phyloP scores from a whole-genome alignment of 2,797 vertebrate species.

The Ctenopoma kingsleyae region DNA sequence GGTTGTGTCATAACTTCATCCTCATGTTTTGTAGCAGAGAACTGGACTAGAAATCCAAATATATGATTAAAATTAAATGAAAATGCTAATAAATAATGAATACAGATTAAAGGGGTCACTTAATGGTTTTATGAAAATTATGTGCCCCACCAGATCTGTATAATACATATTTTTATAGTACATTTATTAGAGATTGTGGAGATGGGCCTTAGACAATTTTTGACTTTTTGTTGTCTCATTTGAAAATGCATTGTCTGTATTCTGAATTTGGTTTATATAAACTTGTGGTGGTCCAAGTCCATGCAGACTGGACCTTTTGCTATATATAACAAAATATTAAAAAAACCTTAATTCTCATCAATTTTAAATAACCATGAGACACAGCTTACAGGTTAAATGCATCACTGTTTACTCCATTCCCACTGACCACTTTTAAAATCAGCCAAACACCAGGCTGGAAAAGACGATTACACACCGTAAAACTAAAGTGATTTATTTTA shows the following conservation, averaged over 20 bases:
- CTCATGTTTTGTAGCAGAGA: background rate
- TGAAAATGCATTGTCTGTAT: background rate
- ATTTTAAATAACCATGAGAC: too few species aligned
- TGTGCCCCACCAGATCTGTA: background rate
- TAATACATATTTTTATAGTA: too few species aligned
- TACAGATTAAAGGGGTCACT: background rate
- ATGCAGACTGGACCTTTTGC: background rate
- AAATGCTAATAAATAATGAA: background rate
- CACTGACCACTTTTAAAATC: slow-evolving; percentile 1
- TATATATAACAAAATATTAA: background rate
- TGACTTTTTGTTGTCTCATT: background rate
- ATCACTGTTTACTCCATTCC: background rate
- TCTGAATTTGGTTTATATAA: background rate
- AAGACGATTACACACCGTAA: slow-evolving; percentile 26
- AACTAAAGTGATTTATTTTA: slow-evolving; percentile 47
- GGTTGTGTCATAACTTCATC: background rate
- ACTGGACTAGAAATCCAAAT: background rate
- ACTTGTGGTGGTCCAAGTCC: background rate
- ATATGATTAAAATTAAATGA: background rate
- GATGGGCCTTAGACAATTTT: too few species aligned
- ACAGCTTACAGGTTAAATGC: background rate
- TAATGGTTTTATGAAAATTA: too few species aligned
- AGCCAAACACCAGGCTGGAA: background rate
- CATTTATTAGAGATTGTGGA: too few species aligned
- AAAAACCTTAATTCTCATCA: background rate